phyloP scores from a whole-genome alignment of 2,888 invertebrate species.

The Noctua fimbriata region DNA sequence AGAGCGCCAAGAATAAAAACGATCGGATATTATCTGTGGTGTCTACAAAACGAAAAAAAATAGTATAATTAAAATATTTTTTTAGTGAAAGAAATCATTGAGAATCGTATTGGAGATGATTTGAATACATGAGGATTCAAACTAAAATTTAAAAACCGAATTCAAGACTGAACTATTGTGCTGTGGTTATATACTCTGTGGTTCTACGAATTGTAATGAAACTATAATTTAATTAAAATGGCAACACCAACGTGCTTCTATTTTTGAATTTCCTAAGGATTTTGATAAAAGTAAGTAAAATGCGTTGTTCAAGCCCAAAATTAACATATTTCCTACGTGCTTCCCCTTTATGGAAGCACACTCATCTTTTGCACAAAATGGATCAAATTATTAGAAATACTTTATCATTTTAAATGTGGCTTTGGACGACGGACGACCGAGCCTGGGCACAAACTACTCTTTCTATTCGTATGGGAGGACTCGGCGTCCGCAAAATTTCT shows the following conservation, averaged over 20 bases:
- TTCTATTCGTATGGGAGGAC: too few species aligned
- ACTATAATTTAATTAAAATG: neutral
- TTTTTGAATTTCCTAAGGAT: neutral
- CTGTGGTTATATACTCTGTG: neutral
- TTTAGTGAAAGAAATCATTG: neutral
- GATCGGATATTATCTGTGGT: constrained; percentile 68
- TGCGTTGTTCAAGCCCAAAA: too few species aligned
- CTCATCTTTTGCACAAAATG: too few species aligned
- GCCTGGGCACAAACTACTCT: too few species aligned
- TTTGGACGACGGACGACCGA: too few species aligned
- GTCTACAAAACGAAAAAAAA: neutral
- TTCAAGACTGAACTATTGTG: neutral
- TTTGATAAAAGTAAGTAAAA: neutral
- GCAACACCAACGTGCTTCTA: neutral
- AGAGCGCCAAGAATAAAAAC: constrained; percentile 83
- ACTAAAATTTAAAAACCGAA: neutral
- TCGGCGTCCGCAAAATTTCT: too few species aligned
- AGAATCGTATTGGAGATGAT: neutral
- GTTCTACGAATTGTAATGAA: neutral
- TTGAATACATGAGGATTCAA: neutral
- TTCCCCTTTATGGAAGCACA: too few species aligned
- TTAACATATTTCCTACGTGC: too few species aligned
- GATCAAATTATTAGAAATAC: too few species aligned
- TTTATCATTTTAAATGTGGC: too few species aligned
- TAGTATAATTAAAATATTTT: neutral